Evolutionary conservation across 1,140 invertebrate genomes (phyloP).

Genomic region (Geopemphigus sp.): DNA sequence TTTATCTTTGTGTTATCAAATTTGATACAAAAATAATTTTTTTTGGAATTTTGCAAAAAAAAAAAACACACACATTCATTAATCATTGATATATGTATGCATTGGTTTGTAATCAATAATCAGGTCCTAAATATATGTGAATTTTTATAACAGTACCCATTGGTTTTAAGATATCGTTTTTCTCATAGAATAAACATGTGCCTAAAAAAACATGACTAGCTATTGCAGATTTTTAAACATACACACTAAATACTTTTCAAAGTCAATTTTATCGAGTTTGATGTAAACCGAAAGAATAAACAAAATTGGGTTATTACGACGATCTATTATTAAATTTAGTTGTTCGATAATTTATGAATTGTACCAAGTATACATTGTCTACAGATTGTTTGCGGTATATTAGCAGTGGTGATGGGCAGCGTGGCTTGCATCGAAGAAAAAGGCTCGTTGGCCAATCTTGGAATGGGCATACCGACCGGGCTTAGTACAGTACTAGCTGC

Average conservation of each 20-base stretch:
- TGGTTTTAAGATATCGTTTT: too few species aligned
- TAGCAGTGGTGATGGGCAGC: conserved; percentile 63
- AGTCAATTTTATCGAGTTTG: background rate
- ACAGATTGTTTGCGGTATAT: conserved; percentile 65
- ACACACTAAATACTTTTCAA: background rate
- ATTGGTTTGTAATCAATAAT: too few species aligned
- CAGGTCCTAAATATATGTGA: too few species aligned
- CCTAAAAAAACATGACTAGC: background rate
- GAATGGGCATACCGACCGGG: conserved; percentile 63
- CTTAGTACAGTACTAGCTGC: conserved; percentile 62
- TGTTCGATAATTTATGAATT: background rate
- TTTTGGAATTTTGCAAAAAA: too few species aligned
- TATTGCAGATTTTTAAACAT: conserved; percentile 10
- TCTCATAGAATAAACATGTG: conserved; percentile 10
- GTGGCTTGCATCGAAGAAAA: conserved; percentile 65
- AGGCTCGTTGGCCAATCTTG: conserved; percentile 61
- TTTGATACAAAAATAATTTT: too few species aligned
- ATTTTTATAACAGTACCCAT: too few species aligned
- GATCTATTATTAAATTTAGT: background rate
- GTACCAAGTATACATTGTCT: conserved; percentile 36
- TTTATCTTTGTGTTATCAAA: too few species aligned
- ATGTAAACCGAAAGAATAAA: background rate
- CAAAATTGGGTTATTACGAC: background rate
- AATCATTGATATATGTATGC: too few species aligned
- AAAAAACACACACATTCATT: too few species aligned